phyloP scores from a whole-genome alignment of 1,140 invertebrate genomes.

The Pogonus chalceus region DNA sequence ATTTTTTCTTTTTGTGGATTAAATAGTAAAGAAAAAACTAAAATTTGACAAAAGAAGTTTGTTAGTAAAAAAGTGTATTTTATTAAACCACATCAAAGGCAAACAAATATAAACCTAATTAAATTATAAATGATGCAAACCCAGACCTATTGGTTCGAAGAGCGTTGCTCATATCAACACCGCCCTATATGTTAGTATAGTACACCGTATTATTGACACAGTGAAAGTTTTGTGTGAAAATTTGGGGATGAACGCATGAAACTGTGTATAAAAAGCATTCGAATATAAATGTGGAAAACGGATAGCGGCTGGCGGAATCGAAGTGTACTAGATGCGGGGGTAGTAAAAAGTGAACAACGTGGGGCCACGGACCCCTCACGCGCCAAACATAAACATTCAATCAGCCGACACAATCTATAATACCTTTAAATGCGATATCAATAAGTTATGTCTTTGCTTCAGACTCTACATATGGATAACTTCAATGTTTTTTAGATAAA shows the following conservation, averaged over 20 bases:
- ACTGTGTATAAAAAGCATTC: conserved; percentile 10
- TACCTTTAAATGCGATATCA: conserved; percentile 35
- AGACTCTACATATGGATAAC: conserved; percentile 14
- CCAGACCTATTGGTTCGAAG: too few species aligned
- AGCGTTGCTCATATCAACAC: too few species aligned
- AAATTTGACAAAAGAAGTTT: too few species aligned
- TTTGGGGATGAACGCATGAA: conserved; percentile 12
- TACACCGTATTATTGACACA: conserved; percentile 7
- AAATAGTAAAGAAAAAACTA: too few species aligned
- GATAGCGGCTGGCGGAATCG: background rate
- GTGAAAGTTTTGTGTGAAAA: background rate
- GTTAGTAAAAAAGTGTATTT: too few species aligned
- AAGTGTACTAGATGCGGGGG: background rate
- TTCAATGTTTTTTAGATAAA: conserved; percentile 30
- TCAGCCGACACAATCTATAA: conserved; percentile 34
- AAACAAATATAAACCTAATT: too few species aligned
- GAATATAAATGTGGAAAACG: background rate
- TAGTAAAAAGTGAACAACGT: background rate
- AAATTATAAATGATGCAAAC: too few species aligned
- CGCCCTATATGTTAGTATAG: too few species aligned
- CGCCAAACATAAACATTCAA: conserved; percentile 29
- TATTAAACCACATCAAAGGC: too few species aligned
- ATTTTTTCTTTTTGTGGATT: too few species aligned
- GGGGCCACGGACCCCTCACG: background rate
- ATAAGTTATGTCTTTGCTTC: conserved; percentile 21